These are phyloP conservation scores for Halcyon smyrnensis DNA, from an alignment of 2,797 vertebrate genomes.

Conservation along the genomic window DNA sequence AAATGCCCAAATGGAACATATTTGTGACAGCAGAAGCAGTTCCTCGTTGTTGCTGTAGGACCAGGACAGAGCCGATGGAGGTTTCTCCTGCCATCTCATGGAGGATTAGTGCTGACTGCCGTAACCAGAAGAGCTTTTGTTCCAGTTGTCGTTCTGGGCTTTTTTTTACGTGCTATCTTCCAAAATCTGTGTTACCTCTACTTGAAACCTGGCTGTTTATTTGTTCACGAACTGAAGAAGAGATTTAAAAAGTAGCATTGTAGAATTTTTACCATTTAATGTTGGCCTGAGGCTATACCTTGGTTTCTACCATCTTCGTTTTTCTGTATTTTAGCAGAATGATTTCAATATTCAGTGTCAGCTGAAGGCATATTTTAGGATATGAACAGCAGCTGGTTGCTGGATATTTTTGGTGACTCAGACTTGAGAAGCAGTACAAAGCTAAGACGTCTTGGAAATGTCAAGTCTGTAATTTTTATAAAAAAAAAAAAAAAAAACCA, in stretches of 20 bases:
- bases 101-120: constrained; percentile 38
- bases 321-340: constrained; percentile 73
- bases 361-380: constrained; percentile 68
- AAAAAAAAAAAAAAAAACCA: neutral
- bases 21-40: constrained; percentile 20
- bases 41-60: constrained; percentile 18
- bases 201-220: constrained; percentile 69
- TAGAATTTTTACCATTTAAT: constrained; percentile 25
- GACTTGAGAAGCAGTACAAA: constrained; percentile 55
- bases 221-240: constrained; percentile 48
- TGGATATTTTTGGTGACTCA: constrained; percentile 70
- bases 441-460: constrained; percentile 64
- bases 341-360: constrained; percentile 66
- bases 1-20: neutral
- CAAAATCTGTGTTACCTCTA: constrained; percentile 71
- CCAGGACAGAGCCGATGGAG: neutral
- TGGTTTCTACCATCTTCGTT: constrained; percentile 52
- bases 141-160: constrained; percentile 65
- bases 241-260: constrained; percentile 40
- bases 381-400: constrained; percentile 66
- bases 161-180: constrained; percentile 54
- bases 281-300: constrained; percentile 49
- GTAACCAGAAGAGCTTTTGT: constrained; percentile 35
- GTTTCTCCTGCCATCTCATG: neutral
- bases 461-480: constrained; percentile 58